These are phyloP conservation scores for Tuberolachnus salignus DNA, from an alignment of 2,888 invertebrate genomes.

Conservation along the genomic window DNA sequence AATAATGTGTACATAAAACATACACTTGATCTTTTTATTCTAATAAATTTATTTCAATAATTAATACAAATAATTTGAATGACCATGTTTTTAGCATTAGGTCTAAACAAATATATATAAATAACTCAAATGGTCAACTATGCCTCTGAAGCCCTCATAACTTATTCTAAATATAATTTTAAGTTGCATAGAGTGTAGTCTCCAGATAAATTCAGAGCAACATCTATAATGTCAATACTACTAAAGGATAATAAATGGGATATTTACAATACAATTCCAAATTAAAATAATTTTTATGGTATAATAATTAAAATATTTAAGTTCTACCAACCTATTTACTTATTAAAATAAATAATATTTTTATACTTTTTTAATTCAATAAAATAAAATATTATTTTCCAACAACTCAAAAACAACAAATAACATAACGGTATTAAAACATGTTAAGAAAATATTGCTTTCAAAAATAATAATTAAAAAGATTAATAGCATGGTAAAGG, in stretches of 20 bases:
- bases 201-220: conserved; percentile 19
- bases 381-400: conserved; percentile 56
- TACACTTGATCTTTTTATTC: conserved; percentile 4
- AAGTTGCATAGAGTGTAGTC: conserved; percentile 42
- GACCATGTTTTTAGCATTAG: not conserved
- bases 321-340: conserved; percentile 54
- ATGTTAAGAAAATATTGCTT: conserved; percentile 56
- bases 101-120: conserved; percentile 14
- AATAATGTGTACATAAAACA: conserved; percentile 7
- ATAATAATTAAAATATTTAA: conserved; percentile 54
- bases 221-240: conserved; percentile 41
- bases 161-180: conserved; percentile 49
- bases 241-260: conserved; percentile 45
- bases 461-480: conserved; percentile 51
- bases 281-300: conserved; percentile 50
- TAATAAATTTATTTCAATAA: not conserved
- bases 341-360: conserved; percentile 53
- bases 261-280: conserved; percentile 53
- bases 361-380: conserved; percentile 46
- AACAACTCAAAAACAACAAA: conserved; percentile 56
- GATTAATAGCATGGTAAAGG: conserved; percentile 54
- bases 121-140: conserved; percentile 27
- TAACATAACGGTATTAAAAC: conserved; percentile 54
- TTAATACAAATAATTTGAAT: conserved; percentile 12
- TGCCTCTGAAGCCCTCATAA: conserved; percentile 54